Evolutionary conservation across 2,113 vertebrate species (phyloP).

Genomic region (Dasyprocta punctata): DNA sequence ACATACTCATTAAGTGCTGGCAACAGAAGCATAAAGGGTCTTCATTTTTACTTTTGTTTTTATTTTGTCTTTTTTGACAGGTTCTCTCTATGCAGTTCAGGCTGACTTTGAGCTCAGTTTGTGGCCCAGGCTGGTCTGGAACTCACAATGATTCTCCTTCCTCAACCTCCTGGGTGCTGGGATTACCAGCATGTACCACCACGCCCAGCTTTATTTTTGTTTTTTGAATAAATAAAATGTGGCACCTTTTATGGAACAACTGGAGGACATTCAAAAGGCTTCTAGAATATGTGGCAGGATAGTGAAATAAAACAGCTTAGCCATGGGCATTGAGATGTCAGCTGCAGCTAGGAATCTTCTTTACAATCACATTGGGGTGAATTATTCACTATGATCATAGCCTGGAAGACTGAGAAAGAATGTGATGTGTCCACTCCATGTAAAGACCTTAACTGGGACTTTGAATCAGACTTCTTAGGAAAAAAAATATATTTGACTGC

Average conservation of each 20-base stretch:
- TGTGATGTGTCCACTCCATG: rapidly evolving
- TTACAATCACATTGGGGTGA: not conserved
- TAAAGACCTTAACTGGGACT: not conserved
- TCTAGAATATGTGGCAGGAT: not conserved
- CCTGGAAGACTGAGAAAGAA: not conserved
- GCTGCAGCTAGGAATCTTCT: not conserved
- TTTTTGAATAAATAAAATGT: not conserved
- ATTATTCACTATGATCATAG: not conserved
- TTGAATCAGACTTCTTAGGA: not conserved
- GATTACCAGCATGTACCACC: too few relatives aligned
- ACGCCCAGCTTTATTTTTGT: too few relatives aligned
- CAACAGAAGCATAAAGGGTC: not conserved
- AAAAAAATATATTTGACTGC: not conserved
- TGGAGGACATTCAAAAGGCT: conserved; percentile 22
- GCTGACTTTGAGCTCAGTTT: too few relatives aligned
- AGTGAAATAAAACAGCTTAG: not conserved
- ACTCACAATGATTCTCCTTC: too few relatives aligned
- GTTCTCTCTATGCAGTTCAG: too few relatives aligned
- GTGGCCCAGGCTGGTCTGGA: too few relatives aligned
- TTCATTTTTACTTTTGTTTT: not conserved
- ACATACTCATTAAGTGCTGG: conserved; percentile 46
- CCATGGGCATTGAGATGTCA: too few relatives aligned
- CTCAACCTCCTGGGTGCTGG: too few relatives aligned
- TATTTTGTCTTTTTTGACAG: too few relatives aligned
- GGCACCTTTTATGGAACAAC: not conserved